Percentiles rank a stretch among this genome's conserved stretches.
Evolutionary conservation across 2,797 vertebrate species (phyloP).

Genomic region (Atherinosoma microstoma): DNA sequence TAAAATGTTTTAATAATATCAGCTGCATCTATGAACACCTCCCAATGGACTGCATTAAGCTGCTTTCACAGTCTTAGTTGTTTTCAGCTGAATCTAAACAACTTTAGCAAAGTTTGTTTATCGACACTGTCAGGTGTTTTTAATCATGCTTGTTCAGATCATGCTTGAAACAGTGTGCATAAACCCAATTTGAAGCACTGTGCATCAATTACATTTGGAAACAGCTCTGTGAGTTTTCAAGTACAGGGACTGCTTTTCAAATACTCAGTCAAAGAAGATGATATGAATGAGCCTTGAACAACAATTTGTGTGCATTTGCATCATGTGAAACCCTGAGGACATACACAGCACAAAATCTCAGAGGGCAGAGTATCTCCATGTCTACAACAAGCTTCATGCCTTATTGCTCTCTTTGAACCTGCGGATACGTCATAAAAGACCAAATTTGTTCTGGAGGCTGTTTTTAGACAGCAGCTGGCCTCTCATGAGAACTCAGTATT

Average conservation of each 20-base stretch:
- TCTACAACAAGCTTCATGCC: not conserved
- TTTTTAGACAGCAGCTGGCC: slow-evolving; percentile 6
- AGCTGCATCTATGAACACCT: too few relatives aligned
- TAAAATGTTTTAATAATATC: too few relatives aligned
- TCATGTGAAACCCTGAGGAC: not conserved
- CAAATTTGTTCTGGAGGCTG: not conserved
- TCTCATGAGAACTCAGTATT: slow-evolving; percentile 6
- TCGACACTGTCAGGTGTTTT: too few relatives aligned
- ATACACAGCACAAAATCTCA: not conserved
- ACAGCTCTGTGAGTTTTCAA: too few relatives aligned
- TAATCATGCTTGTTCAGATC: too few relatives aligned
- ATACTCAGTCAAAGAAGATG: not conserved
- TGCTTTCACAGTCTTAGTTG: too few relatives aligned
- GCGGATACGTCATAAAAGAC: slow-evolving; percentile 5
- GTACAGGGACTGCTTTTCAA: not conserved
- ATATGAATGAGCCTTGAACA: not conserved
- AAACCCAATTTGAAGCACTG: too few relatives aligned
- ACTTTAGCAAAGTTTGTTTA: too few relatives aligned
- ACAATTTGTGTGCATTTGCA: slow-evolving; percentile 1
- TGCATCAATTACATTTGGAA: too few relatives aligned
- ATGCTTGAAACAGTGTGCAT: too few relatives aligned
- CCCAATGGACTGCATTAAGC: too few relatives aligned
- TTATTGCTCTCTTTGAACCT: not conserved
- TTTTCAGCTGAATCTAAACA: too few relatives aligned
- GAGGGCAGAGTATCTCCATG: not conserved